These are phyloP conservation scores for Elaeidobius kamerunicus DNA, from an alignment of 2,888 invertebrate species.

Conservation along the genomic window DNA sequence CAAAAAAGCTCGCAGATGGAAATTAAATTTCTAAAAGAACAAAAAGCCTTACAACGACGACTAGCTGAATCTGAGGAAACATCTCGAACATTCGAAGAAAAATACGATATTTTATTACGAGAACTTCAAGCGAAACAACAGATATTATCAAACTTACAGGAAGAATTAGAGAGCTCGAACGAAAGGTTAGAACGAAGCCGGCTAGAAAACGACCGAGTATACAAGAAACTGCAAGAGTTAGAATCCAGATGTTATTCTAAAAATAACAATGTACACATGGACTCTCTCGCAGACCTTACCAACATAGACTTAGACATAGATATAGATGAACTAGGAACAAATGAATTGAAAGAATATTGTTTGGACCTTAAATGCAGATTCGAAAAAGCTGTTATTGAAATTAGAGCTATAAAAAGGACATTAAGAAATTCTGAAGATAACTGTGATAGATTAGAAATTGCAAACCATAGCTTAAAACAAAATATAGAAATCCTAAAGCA, in stretches of 20 bases:
- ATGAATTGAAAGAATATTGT: constrained; percentile 77
- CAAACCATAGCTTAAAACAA: constrained; percentile 71
- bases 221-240: constrained; percentile 67
- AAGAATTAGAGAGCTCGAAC: constrained; percentile 64
- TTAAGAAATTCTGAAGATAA: constrained; percentile 75
- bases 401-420: constrained; percentile 77
- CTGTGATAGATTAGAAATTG: constrained; percentile 76
- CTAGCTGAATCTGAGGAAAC: constrained; percentile 66
- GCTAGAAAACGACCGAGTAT: constrained; percentile 74
- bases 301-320: constrained; percentile 75
- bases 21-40: constrained; percentile 63
- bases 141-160: constrained; percentile 63
- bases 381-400: constrained; percentile 79
- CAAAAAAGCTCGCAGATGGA: constrained; percentile 69
- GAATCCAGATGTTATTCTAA: constrained; percentile 59
- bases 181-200: constrained; percentile 66
- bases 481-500: constrained; percentile 65
- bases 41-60: constrained; percentile 49
- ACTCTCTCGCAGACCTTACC: constrained; percentile 77
- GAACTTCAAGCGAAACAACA: constrained; percentile 65
- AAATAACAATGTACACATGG: constrained; percentile 58
- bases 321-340: constrained; percentile 69
- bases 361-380: constrained; percentile 73
- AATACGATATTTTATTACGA: constrained; percentile 61
- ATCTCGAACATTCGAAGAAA: constrained; percentile 64